A percentile compares a stretch with the other conserved stretches of the same genome.
phyloP scores from a whole-genome alignment of 2,888 invertebrate species.

The Germaria angustata region DNA sequence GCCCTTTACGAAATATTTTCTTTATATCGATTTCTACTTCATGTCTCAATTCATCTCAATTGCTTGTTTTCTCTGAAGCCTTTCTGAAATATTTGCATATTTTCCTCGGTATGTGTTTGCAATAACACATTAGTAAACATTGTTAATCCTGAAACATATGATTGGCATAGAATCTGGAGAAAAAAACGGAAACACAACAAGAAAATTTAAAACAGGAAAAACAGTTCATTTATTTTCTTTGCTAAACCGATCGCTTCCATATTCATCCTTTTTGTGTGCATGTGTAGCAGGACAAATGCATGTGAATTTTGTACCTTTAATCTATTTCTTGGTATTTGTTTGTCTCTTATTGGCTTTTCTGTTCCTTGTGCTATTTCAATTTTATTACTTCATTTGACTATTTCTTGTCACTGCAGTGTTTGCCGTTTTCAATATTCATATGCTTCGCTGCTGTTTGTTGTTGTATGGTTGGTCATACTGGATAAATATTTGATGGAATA shows the following conservation, averaged over 20 bases:
- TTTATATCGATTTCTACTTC: too few species aligned
- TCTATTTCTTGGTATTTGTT: not conserved
- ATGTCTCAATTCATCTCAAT: too few species aligned
- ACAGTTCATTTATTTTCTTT: constrained; percentile 25
- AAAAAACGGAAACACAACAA: not conserved
- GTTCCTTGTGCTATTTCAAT: not conserved
- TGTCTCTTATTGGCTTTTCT: not conserved
- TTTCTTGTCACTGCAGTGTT: too few species aligned
- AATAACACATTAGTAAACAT: constrained; percentile 35
- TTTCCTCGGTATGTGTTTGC: not conserved
- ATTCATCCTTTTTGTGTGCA: not conserved
- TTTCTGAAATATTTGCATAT: not conserved
- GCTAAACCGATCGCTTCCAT: constrained; percentile 51
- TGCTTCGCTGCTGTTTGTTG: not conserved
- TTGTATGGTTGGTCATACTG: too few species aligned
- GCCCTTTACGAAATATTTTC: too few species aligned
- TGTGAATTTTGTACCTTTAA: not conserved
- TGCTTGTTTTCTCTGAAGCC: too few species aligned
- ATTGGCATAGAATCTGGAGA: too few species aligned
- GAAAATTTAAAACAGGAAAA: constrained; percentile 22
- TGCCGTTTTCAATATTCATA: not conserved
- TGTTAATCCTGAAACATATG: constrained; percentile 13
- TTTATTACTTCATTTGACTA: not conserved
- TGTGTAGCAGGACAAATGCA: not conserved
- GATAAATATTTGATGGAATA: too few species aligned